Percentiles rank a stretch among this genome's conserved stretches.
These are phyloP conservation scores for Patella vulgata DNA, from an alignment of 1,140 invertebrate species.

Conservation along the genomic window DNA sequence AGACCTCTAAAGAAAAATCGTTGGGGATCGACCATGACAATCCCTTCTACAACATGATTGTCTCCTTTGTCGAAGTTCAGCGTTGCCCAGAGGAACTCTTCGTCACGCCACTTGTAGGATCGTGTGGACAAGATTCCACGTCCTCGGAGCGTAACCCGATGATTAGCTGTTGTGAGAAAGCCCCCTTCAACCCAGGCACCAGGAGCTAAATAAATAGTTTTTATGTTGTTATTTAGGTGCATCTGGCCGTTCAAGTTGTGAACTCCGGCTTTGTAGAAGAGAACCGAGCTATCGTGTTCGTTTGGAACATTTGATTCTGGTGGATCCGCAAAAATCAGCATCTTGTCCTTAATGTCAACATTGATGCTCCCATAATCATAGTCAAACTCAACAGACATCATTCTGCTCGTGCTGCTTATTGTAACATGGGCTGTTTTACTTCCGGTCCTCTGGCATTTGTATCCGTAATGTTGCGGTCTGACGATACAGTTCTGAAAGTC, in stretches of 20 bases:
- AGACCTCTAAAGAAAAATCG: conserved; percentile 4
- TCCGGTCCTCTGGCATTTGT: neutral
- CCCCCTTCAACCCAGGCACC: conserved; percentile 13
- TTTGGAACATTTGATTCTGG: conserved; percentile 6
- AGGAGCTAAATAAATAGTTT: conserved; percentile 14
- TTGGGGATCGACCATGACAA: neutral
- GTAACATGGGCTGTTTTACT: neutral
- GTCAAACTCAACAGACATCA: conserved; percentile 24
- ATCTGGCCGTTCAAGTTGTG: conserved; percentile 13
- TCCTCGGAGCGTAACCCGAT: conserved; percentile 2
- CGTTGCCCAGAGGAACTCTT: neutral
- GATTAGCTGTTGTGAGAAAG: conserved; percentile 1
- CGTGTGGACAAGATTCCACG: conserved; percentile 9
- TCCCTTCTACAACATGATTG: conserved; percentile 6
- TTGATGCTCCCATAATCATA: neutral
- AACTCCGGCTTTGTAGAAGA: conserved; percentile 12
- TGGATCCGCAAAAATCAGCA: conserved; percentile 8
- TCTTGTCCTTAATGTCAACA: conserved; percentile 18
- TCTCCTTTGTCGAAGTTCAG: conserved; percentile 23
- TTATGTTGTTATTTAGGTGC: neutral
- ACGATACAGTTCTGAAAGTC: conserved; percentile 13
- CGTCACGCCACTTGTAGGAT: conserved; percentile 3
- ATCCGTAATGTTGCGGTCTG: conserved; percentile 3
- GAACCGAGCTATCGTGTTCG: conserved; percentile 6
- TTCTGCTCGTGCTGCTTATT: neutral